A percentile compares a stretch with the other conserved stretches of the same genome.
These are phyloP conservation scores for Pterostichus madidus DNA, from an alignment of 2,888 invertebrate species.

Conservation along the genomic window DNA sequence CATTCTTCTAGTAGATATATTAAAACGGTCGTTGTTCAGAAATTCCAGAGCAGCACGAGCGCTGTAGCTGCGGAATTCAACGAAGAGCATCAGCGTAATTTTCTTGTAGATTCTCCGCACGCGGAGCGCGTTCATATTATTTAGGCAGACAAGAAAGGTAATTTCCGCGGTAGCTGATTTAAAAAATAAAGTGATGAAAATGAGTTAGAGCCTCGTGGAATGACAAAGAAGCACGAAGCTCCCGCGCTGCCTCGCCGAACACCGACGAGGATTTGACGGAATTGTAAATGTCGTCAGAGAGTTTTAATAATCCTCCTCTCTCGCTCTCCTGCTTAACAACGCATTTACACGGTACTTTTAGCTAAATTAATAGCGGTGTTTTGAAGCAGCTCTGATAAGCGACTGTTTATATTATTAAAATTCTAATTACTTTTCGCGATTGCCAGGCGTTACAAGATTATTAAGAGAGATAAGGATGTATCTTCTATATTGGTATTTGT, in stretches of 20 bases:
- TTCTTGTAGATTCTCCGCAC: constrained; percentile 53
- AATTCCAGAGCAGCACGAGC: not conserved
- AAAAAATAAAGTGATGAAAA: constrained; percentile 63
- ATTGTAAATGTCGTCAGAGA: constrained; percentile 54
- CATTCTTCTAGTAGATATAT: constrained; percentile 48
- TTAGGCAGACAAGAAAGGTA: constrained; percentile 59
- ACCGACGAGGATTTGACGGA: constrained; percentile 42
- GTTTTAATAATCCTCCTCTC: constrained; percentile 44
- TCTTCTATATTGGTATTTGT: constrained; percentile 2
- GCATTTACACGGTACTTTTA: constrained; percentile 22
- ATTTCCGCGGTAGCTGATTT: constrained; percentile 61
- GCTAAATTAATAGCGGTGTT: constrained; percentile 54
- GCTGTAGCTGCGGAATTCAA: not conserved
- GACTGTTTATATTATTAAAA: constrained; percentile 60
- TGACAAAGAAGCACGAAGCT: constrained; percentile 43
- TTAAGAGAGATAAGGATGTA: constrained; percentile 4
- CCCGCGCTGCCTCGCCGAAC: not conserved
- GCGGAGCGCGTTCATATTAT: constrained; percentile 53
- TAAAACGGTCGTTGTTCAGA: constrained; percentile 22
- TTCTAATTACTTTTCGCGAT: constrained; percentile 52
- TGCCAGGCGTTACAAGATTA: constrained; percentile 36
- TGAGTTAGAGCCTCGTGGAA: constrained; percentile 46
- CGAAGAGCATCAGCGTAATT: constrained; percentile 12
- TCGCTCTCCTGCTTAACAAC: constrained; percentile 17
- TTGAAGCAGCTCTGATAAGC: constrained; percentile 35